Conservation (phyloP, 2,888 invertebrate species). For the Drosophila borborema region DNA sequence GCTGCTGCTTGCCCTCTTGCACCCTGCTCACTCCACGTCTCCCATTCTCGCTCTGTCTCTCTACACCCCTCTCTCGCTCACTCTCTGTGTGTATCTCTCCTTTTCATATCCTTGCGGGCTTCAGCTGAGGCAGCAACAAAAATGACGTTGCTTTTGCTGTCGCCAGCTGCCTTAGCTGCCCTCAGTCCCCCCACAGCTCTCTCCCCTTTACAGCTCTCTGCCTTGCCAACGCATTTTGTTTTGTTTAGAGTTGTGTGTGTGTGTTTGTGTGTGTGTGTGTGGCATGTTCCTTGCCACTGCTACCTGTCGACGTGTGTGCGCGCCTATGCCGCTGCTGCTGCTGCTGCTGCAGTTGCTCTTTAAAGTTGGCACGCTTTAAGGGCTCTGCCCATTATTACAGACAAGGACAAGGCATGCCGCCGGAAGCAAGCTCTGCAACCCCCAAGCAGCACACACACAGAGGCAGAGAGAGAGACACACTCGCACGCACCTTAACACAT, state of each 20-base stretch:
- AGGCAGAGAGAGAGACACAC: slow-evolving; percentile 15
- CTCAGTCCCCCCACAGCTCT: background rate
- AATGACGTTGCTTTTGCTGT: slow-evolving; percentile 78
- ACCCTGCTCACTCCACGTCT: background rate
- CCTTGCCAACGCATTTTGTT: slow-evolving; percentile 76
- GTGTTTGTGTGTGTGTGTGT: slow-evolving; percentile 32
- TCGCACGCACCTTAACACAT: slow-evolving; percentile 77
- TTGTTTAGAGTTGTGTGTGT: slow-evolving; percentile 66
- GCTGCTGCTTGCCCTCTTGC: background rate
- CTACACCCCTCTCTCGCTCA: slow-evolving; percentile 22
- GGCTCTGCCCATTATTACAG: slow-evolving; percentile 41
- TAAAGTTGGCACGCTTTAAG: slow-evolving; percentile 54
- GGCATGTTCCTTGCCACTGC: slow-evolving; percentile 44
- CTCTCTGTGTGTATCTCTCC: slow-evolving; percentile 26
- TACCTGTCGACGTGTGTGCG: too few species aligned
- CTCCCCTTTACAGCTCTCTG: background rate
- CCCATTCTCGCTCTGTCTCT: slow-evolving; percentile 3
- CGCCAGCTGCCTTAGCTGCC: slow-evolving; percentile 52
- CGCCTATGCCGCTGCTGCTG: background rate
- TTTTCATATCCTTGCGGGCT: slow-evolving; percentile 62
- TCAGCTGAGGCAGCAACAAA: slow-evolving; percentile 51
- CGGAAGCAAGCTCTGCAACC: slow-evolving; percentile 61
- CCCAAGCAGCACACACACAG: slow-evolving; percentile 27
- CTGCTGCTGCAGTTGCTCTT: slow-evolving; percentile 25
- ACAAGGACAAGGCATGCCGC: slow-evolving; percentile 68